Conservation (phyloP, 2,888 invertebrate genomes). For the Lumbricus terrestris region DNA sequence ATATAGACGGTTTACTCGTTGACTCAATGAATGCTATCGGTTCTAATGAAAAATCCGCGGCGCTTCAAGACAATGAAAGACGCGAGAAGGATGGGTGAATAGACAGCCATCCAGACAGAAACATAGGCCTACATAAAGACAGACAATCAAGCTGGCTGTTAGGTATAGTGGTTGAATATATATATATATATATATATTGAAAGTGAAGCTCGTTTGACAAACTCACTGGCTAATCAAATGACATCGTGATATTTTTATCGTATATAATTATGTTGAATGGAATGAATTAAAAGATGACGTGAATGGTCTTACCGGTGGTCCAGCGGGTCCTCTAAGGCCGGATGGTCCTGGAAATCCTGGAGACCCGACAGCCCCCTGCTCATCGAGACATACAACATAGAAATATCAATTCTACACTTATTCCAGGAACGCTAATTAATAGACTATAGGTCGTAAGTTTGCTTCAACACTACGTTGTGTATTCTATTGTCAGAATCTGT, state of each 20-base stretch:
- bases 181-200: too few relatives aligned
- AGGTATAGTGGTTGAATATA: too few relatives aligned
- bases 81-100: too few relatives aligned
- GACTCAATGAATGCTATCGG: neutral
- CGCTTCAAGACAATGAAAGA: neutral
- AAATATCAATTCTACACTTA: neutral
- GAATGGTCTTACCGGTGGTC: constrained; percentile 18
- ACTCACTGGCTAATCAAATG: neutral
- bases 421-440: neutral
- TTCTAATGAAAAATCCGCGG: neutral
- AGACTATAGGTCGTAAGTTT: neutral
- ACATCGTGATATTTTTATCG: too few relatives aligned
- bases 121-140: neutral
- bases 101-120: neutral
- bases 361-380: constrained; percentile 21
- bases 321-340: constrained; percentile 22
- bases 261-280: neutral
- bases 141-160: neutral
- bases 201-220: neutral
- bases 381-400: neutral
- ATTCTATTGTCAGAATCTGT: neutral
- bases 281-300: neutral
- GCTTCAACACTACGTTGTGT: neutral
- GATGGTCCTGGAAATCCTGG: constrained; percentile 24
- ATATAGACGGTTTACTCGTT: too few relatives aligned